Conservation (phyloP, 2,888 invertebrate species). For the Kryphioiulus occultus region DNA sequence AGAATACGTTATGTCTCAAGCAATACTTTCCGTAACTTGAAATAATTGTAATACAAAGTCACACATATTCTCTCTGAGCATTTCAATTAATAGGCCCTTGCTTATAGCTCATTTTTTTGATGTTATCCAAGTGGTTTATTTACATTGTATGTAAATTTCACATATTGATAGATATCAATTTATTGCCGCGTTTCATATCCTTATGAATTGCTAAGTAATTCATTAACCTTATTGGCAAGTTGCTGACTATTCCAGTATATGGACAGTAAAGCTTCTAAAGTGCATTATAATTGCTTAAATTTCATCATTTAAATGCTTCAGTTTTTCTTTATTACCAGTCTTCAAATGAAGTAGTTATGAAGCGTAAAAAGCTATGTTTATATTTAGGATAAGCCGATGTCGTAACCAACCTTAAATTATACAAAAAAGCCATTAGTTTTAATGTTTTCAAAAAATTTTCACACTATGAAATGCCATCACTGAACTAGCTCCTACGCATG, state of each 20-base stretch:
- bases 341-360: neutral
- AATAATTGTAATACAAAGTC: too few species aligned
- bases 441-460: neutral
- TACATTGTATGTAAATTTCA: too few species aligned
- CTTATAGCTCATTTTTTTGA: too few species aligned
- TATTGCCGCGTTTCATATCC: neutral
- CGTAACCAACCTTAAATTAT: neutral
- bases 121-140: too few species aligned
- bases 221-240: neutral
- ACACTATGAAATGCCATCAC: neutral
- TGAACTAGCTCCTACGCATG: neutral
- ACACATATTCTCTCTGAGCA: too few species aligned
- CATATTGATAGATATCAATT: neutral
- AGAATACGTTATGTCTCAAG: neutral
- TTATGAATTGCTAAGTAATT: constrained; percentile 16
- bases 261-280: neutral
- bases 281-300: neutral
- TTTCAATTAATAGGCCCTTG: too few species aligned
- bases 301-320: neutral
- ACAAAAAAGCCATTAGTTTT: neutral
- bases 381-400: neutral
- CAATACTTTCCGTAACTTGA: neutral
- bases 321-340: neutral
- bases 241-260: neutral
- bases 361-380: neutral